phyloP scores from a whole-genome alignment of 2,113 vertebrate species.

The Stegastes partitus region DNA sequence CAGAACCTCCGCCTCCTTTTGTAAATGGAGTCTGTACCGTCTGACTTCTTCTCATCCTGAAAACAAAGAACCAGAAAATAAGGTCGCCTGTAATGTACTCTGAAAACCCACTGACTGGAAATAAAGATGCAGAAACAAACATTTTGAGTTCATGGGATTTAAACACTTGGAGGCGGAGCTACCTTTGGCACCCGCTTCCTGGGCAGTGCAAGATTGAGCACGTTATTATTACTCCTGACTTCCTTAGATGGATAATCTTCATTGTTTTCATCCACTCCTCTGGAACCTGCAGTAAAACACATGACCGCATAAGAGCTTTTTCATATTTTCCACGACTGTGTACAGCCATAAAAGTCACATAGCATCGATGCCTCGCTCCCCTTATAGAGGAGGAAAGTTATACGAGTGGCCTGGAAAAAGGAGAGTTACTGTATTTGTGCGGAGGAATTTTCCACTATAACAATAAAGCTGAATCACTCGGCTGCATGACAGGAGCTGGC shows the following conservation, averaged over 20 bases:
- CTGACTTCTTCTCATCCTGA: conserved; percentile 89
- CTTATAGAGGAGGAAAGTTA: conserved; percentile 7
- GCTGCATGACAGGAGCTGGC: conserved; percentile 7
- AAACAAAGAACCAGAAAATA: conserved; percentile 32
- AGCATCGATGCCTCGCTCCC: conserved; percentile 16
- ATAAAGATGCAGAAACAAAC: not conserved
- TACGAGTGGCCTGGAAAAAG: not conserved
- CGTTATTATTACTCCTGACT: conserved; percentile 86
- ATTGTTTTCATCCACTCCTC: conserved; percentile 87
- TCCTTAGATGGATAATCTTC: conserved; percentile 84
- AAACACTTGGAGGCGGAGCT: conserved; percentile 35
- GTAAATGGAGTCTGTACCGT: conserved; percentile 88
- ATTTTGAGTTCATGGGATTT: not conserved
- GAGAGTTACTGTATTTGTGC: not conserved
- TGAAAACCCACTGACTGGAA: not conserved
- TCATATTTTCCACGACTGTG: conserved; percentile 50
- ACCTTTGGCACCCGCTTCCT: conserved; percentile 96
- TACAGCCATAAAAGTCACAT: conserved; percentile 39
- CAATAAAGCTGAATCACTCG: not conserved
- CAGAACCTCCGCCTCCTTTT: conserved; percentile 91
- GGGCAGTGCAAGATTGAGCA: conserved; percentile 88
- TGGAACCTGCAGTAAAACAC: conserved; percentile 77
- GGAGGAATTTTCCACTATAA: conserved; percentile 9
- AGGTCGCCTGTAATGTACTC: not conserved
- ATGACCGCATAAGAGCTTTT: conserved; percentile 29